Evolutionary conservation across 2,797 vertebrate genomes (phyloP), one percentile per base, ranked within the genome.

Genomic region (Enteromius paludinosus): DNA sequence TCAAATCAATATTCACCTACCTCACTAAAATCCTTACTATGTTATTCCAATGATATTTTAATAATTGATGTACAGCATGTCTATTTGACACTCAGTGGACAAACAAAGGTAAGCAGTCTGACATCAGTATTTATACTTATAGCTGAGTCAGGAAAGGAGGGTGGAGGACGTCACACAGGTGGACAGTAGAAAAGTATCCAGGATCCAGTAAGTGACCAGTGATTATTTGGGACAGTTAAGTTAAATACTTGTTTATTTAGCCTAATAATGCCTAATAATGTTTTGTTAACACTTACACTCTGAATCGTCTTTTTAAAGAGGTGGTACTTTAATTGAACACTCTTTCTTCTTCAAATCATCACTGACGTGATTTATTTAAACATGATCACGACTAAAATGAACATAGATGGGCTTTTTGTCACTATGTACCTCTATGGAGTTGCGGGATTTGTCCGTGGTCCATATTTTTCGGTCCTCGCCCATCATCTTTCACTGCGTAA

Each of bases 101-200:
- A 68, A 81, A 74, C 30, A 66, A 45, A 52, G 33, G 45, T 20
- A 52, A 75, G 71, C 35, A 47, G 71, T 15, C 80, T 82, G 70
- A 82, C 80, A 82, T 82, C 71, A 75, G 80, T 82, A 82, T 82
- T 82, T 82, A 82, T 82, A 82, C 17, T 20, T 41, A 18, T 30
- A 33, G 47, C 71, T 82, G 47, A 56, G 23, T 25, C 23, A n/a
- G 25, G 61, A 41, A 54, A 75, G 47, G 80, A 82, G 80, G 80
- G 71, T 68, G 80, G 80, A 75, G 71, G 64, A 52, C 6, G 61
- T 77, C 38, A 64, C 23, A 74, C 61, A 65, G 59, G 70, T 82
- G 61, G 59, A 65, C 45, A 73, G 59, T 7, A 12, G 28, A n/a
- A 70, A 52, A 35, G 2, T 35, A 79, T 43, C 23, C 5, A 43